Evolutionary conservation across 2,888 invertebrate species (phyloP).

Genomic region (Phengaris arion): DNA sequence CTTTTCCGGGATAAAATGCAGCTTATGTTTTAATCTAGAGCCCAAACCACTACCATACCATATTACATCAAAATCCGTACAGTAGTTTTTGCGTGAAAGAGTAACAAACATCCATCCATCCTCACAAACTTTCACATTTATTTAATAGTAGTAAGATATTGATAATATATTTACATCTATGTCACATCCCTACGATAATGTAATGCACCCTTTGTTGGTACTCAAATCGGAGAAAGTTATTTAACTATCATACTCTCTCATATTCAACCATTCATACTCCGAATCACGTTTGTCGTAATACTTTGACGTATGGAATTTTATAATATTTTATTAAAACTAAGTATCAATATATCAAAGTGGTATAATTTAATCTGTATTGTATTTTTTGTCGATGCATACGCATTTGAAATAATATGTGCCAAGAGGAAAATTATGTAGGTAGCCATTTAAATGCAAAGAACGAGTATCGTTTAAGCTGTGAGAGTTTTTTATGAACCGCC

Average conservation of each 20-base stretch:
- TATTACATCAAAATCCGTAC: too few species aligned
- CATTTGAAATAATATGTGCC: slow-evolving; percentile 16
- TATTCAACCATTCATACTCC: slow-evolving; percentile 21
- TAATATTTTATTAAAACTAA: slow-evolving; percentile 23
- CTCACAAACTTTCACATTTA: too few species aligned
- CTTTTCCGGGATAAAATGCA: too few species aligned
- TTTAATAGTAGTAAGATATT: background rate
- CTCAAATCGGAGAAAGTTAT: slow-evolving; percentile 30
- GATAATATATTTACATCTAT: background rate
- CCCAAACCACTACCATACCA: too few species aligned
- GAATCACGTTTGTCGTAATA: slow-evolving; percentile 25
- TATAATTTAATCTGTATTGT: slow-evolving; percentile 21
- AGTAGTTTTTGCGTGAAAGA: too few species aligned
- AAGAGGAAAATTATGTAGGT: background rate
- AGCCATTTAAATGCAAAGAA: slow-evolving; percentile 3
- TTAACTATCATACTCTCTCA: slow-evolving; percentile 9
- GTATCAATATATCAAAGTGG: slow-evolving; percentile 14
- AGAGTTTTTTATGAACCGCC: too few species aligned
- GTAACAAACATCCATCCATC: too few species aligned
- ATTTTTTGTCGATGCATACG: background rate
- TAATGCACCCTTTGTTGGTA: slow-evolving; percentile 28
- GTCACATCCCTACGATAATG: slow-evolving; percentile 10
- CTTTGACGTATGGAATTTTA: slow-evolving; percentile 8
- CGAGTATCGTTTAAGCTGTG: background rate
- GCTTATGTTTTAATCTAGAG: too few species aligned